Evolutionary conservation across 2,888 invertebrate species (phyloP).

Genomic region (Metalampra italica): DNA sequence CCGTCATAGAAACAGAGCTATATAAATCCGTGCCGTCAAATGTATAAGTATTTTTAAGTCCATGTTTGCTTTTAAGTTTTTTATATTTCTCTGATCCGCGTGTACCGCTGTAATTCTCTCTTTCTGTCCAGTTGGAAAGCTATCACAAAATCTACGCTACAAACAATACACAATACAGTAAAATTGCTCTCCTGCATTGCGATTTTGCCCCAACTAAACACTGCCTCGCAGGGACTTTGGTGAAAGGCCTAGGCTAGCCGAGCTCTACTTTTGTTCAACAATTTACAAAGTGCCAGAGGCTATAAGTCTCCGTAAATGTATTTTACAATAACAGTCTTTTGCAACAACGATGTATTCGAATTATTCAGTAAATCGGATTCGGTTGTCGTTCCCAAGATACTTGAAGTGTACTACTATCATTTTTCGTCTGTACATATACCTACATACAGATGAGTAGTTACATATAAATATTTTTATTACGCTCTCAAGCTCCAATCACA

Average conservation of each 20-base stretch:
- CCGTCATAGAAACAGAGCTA: too few species aligned
- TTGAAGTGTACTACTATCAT: conserved; percentile 18
- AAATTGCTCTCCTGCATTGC: neutral
- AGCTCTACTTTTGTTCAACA: conserved; percentile 3
- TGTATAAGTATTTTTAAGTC: too few species aligned
- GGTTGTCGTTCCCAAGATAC: conserved; percentile 31
- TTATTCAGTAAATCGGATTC: conserved; percentile 8
- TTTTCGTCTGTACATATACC: conserved; percentile 11
- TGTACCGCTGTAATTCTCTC: too few species aligned
- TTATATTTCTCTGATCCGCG: too few species aligned
- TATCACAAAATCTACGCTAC: neutral
- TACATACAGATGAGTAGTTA: conserved; percentile 14
- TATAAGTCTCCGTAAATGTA: conserved; percentile 1
- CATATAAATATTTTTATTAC: conserved; percentile 58
- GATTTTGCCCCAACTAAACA: neutral
- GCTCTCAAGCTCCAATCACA: conserved; percentile 61
- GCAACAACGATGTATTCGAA: neutral
- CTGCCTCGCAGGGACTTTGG: neutral
- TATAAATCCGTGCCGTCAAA: too few species aligned
- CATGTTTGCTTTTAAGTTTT: too few species aligned
- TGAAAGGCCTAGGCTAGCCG: conserved; percentile 2
- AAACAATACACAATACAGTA: neutral
- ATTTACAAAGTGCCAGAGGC: neutral
- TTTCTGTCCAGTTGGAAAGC: neutral
- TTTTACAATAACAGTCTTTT: conserved; percentile 7